Conservation (phyloP, 2,888 invertebrate species). For the Amitus sp. region DNA sequence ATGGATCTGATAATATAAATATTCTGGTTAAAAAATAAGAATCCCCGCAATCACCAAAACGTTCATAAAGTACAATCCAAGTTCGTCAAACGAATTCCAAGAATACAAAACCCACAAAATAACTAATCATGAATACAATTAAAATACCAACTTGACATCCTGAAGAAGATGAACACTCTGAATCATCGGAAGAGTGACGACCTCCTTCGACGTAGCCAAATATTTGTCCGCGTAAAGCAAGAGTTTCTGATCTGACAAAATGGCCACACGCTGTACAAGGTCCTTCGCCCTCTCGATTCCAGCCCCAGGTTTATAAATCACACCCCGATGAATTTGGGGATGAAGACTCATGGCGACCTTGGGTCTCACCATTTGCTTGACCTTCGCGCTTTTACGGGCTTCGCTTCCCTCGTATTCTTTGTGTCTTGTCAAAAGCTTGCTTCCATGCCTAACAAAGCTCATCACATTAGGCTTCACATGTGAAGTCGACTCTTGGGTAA, state of each 20-base stretch:
- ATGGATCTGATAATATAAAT: conserved; percentile 45
- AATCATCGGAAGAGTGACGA: conserved; percentile 74
- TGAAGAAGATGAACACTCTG: conserved; percentile 74
- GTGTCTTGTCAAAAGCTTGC: conserved; percentile 50
- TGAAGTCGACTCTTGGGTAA: conserved; percentile 51
- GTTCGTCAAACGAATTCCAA: too few relatives aligned
- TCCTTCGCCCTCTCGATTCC: conserved; percentile 73
- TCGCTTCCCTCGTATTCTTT: conserved; percentile 39
- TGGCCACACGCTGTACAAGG: conserved; percentile 70
- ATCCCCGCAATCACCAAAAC: neutral
- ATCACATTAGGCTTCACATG: conserved; percentile 55
- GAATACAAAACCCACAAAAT: neutral
- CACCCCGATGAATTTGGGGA: conserved; percentile 71
- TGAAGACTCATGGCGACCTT: conserved; percentile 64
- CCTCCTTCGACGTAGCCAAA: conserved; percentile 76
- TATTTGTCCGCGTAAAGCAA: conserved; percentile 80
- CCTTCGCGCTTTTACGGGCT: conserved; percentile 37
- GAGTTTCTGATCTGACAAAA: conserved; percentile 77
- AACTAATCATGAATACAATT: too few relatives aligned
- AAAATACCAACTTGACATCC: conserved; percentile 67
- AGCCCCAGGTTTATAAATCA: conserved; percentile 66
- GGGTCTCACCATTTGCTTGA: conserved; percentile 67
- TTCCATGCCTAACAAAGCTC: conserved; percentile 52
- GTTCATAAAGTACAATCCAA: too few relatives aligned
- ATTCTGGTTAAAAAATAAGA: neutral